phyloP scores from a whole-genome alignment of 30 jellyfish, hydroid and myxozoan species.

The Hydractinia symbiolongicarpus region DNA sequence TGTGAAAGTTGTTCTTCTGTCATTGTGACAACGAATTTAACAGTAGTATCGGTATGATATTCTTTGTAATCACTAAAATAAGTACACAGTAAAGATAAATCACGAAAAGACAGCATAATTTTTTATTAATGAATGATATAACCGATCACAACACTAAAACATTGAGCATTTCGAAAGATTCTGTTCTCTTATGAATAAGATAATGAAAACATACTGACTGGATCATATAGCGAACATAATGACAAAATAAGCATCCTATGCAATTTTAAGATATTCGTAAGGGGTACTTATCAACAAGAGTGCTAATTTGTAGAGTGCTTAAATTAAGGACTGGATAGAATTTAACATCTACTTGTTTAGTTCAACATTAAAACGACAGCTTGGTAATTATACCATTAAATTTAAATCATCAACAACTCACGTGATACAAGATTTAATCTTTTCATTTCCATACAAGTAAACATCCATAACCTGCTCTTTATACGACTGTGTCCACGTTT shows the following conservation, averaged over 20 bases:
- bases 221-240: no score
- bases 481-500: conserved; percentile 91
- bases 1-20: conserved; percentile 60
- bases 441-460: conserved; percentile 72
- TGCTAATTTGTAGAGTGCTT: no score
- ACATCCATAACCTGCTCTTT: conserved; percentile 80
- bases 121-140: background rate
- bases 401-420: conserved; percentile 3
- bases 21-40: conserved; percentile 65
- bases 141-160: background rate
- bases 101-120: background rate
- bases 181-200: no score
- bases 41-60: conserved; percentile 79
- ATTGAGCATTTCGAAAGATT: background rate
- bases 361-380: no score
- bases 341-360: no score
- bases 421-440: conserved; percentile 67
- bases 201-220: no score
- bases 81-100: background rate
- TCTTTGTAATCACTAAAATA: conserved; percentile 78
- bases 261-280: no score
- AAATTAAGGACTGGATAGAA: no score
- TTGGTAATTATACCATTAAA: background rate
- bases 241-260: no score
- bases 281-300: no score